Evolutionary conservation across 2,797 vertebrate genomes (phyloP), one percentile per base, ranked within the genome.

Genomic region (Tenualosa thibaudeaui): DNA sequence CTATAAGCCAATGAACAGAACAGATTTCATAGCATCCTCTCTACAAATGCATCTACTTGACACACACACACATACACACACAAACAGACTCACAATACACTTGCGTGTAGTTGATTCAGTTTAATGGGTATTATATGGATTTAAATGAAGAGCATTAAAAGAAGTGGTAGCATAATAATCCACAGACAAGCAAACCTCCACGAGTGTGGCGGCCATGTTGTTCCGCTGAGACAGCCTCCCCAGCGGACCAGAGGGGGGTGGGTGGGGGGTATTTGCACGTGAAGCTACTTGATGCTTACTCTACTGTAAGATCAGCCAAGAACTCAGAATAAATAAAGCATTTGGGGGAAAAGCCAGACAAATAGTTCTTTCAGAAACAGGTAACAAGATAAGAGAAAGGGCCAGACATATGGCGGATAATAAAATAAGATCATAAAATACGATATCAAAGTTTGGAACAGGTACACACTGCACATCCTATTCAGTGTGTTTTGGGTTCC

Each of bases 101-200:
- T 2, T 51, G 9, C 1, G 46, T 49, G 4, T 85, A 26, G 24
- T 91, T 91, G 89, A 92, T 92, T 94, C 93, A 88, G 92, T 95
- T 95, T 95, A 95, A 94, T 96, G 91, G 90, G 88, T 94, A 94
- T 93, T 93, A 95, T 94, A 95, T 91, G 94, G 88, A 90, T 94
- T 92, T 93, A 90, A 82, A 65, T 92, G 93, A 89, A 90, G 93
- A 93, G 93, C 91, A 96, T 88, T 93, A 92, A 93, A 95, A 93
- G 91, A 93, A 93, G 90, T 92, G 90, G 92, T 87, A 90, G 89
- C 93, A 91, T 92, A 89, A 93, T 92, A 89, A 93, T 91, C 91
- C 91, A 93, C 89, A 92, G 91, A 92, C 94, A 94, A 94, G 90
- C 92, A 93, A 93, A 95, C 93, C 91, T 93, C 93, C 89, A 93